A percentile compares a stretch with the other conserved stretches of the same genome.
Conservation (phyloP, 2,797 vertebrate genomes). For the Tarsius wallacei region DNA sequence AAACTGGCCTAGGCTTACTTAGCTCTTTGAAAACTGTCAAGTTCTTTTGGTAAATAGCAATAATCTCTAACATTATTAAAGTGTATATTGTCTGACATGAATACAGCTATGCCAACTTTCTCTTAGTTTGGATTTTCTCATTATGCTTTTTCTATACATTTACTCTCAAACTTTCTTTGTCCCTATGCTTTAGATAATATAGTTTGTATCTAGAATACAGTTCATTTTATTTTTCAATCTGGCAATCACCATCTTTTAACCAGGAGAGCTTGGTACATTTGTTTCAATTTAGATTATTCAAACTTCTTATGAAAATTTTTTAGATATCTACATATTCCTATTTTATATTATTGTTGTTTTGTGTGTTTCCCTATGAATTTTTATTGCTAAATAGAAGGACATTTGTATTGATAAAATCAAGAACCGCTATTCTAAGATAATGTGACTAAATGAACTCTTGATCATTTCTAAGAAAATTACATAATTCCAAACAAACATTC, state of each 20-base stretch:
- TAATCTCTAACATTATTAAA: not conserved
- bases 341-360: slow-evolving; percentile 34
- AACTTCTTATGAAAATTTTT: slow-evolving; percentile 28
- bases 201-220: not conserved
- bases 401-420: not conserved
- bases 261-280: not conserved
- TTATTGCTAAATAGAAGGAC: not conserved
- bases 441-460: slow-evolving; percentile 31
- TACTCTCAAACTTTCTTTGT: not conserved
- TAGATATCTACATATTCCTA: not conserved
- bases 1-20: not conserved
- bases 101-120: not conserved
- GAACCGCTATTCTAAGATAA: not conserved
- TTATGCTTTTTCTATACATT: not conserved
- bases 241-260: not conserved
- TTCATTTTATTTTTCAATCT: slow-evolving; percentile 21
- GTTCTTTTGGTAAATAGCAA: not conserved
- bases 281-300: not conserved
- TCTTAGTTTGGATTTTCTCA: not conserved
- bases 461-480: slow-evolving; percentile 43
- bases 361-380: not conserved
- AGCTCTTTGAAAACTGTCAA: not conserved
- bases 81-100: not conserved
- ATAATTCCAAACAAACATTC: not conserved
- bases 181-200: not conserved